phyloP scores from a whole-genome alignment of 1,140 invertebrate genomes.

The Vanessa atalanta region DNA sequence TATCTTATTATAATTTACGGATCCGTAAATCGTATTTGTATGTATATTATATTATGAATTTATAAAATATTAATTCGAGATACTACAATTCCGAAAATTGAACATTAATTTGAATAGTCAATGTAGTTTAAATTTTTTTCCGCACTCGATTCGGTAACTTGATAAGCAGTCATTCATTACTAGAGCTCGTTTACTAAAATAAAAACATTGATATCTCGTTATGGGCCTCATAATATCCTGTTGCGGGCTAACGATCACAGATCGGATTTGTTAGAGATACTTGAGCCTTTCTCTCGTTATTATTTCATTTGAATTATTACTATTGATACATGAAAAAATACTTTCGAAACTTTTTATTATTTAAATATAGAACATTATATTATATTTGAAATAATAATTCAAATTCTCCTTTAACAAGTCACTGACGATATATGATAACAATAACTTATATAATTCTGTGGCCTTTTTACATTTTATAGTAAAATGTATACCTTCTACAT shows the following conservation, averaged over 20 bases:
- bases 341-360: not conserved
- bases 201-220: conserved; percentile 56
- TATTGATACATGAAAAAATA: not conserved
- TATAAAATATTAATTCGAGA: not conserved
- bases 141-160: conserved; percentile 18
- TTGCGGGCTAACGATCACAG: conserved; percentile 47
- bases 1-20: too few relatives aligned
- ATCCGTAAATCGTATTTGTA: too few relatives aligned
- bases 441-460: too few relatives aligned
- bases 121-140: not conserved
- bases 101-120: not conserved
- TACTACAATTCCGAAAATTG: not conserved
- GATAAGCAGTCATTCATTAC: conserved; percentile 40
- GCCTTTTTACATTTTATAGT: too few relatives aligned
- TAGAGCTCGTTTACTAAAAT: conserved; percentile 36
- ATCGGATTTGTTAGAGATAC: conserved; percentile 47
- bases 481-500: too few relatives aligned
- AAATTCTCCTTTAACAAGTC: too few relatives aligned
- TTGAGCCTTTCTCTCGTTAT: conserved; percentile 42
- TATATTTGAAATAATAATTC: not conserved
- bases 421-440: not conserved
- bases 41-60: too few relatives aligned
- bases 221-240: conserved; percentile 57
- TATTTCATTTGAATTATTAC: conserved; percentile 39
- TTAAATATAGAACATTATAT: not conserved